phyloP scores from a whole-genome alignment of 2,113 vertebrate species.

The Pseudolaguvia tuberculata region DNA sequence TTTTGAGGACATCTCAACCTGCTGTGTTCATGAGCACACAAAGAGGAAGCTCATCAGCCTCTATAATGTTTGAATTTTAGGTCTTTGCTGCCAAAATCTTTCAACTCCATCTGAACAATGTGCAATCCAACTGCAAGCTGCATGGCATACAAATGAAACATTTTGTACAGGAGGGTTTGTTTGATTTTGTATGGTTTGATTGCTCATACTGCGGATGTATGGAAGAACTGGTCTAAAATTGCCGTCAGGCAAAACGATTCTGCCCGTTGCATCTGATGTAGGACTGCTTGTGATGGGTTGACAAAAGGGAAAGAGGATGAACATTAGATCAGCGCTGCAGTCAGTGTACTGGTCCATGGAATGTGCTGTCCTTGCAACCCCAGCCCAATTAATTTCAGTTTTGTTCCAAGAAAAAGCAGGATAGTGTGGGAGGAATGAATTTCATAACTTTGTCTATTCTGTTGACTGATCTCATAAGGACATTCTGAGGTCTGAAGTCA shows the following conservation, averaged over 20 bases:
- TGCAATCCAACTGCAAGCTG: conserved; percentile 2
- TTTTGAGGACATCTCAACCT: conserved; percentile 30
- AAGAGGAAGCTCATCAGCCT: conserved; percentile 19
- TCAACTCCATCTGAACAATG: conserved; percentile 15
- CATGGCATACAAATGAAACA: conserved; percentile 26
- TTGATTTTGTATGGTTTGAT: conserved; percentile 20
- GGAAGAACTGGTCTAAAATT: conserved; percentile 21
- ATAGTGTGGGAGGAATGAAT: conserved; percentile 29
- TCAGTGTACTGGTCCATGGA: background rate
- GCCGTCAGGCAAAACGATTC: background rate
- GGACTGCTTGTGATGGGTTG: conserved; percentile 14
- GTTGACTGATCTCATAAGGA: conserved; percentile 15
- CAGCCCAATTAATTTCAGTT: conserved; percentile 36
- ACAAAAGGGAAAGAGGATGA: conserved; percentile 19
- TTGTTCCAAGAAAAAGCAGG: conserved; percentile 18
- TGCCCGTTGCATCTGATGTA: conserved; percentile 5
- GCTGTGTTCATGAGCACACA: conserved; percentile 32
- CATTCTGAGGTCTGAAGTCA: background rate
- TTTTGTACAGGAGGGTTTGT: conserved; percentile 7
- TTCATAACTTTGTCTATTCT: conserved; percentile 31
- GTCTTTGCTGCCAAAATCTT: conserved; percentile 16
- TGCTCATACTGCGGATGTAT: too few species aligned
- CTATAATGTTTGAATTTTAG: conserved; percentile 24
- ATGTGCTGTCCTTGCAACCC: conserved; percentile 22
- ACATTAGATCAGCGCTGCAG: conserved; percentile 21